Percentiles rank a stretch among this genome's conserved stretches.
These are phyloP conservation scores for Nycteola revayana DNA, from an alignment of 2,888 invertebrate genomes.

Conservation along the genomic window DNA sequence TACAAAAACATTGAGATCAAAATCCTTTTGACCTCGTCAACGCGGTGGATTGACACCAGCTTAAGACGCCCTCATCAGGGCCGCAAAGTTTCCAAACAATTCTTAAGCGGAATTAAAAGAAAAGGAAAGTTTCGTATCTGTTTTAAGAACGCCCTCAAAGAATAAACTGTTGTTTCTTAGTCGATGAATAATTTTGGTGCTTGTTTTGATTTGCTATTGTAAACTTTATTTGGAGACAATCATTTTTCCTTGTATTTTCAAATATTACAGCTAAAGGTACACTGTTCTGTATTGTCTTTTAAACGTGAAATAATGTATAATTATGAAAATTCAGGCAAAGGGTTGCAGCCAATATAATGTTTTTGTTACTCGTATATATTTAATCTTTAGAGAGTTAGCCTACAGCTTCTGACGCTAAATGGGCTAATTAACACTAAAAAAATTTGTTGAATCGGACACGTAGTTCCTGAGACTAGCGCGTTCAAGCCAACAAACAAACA, in stretches of 20 bases:
- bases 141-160: conserved; percentile 28
- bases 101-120: conserved; percentile 44
- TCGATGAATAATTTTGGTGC: conserved; percentile 32
- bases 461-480: background rate
- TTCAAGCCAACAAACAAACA: no score
- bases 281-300: no score
- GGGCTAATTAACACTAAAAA: no score
- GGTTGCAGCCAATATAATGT: no score
- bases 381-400: background rate
- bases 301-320: no score
- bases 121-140: conserved; percentile 42
- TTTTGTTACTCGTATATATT: no score
- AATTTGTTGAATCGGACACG: background rate
- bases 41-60: conserved; percentile 38
- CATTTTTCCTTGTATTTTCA: no score
- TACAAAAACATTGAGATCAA: conserved; percentile 9
- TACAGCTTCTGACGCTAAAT: background rate
- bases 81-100: conserved; percentile 42
- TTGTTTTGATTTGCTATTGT: conserved; percentile 20
- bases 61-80: conserved; percentile 32
- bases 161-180: conserved; percentile 32
- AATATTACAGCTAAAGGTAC: no score
- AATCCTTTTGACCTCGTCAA: conserved; percentile 34
- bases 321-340: no score
- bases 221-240: no score